These are phyloP conservation scores for Pseudoatta argentina DNA, from an alignment of 1,140 invertebrate species.

Conservation along the genomic window DNA sequence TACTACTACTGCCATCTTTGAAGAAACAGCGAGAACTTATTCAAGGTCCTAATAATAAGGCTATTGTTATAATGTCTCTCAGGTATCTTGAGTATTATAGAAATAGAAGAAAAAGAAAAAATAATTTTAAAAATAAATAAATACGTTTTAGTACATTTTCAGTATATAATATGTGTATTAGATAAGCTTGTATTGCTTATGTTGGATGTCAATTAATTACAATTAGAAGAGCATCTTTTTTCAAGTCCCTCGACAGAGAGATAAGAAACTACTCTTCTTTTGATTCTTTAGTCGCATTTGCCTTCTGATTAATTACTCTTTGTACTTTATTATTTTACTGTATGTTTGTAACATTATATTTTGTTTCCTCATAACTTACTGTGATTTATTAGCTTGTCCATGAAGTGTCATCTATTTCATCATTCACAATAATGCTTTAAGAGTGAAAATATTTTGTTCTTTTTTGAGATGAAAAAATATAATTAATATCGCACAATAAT, in stretches of 20 bases:
- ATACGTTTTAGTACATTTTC: not conserved
- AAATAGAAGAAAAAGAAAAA: too few relatives aligned
- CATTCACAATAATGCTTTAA: not conserved
- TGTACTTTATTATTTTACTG: not conserved
- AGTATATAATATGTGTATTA: not conserved
- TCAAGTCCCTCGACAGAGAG: not conserved
- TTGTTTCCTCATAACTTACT: not conserved
- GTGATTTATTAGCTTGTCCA: not conserved
- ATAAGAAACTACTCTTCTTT: not conserved
- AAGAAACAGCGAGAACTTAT: too few relatives aligned
- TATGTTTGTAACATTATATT: not conserved
- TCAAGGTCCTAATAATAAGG: too few relatives aligned
- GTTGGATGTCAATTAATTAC: slow-evolving; percentile 1
- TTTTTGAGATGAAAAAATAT: not conserved
- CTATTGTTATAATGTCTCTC: too few relatives aligned
- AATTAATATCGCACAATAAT: not conserved
- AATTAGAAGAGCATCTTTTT: not conserved
- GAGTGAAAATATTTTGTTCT: not conserved
- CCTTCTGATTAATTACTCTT: slow-evolving; percentile 3
- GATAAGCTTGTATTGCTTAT: not conserved
- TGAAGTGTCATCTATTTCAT: not conserved
- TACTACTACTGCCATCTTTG: too few relatives aligned
- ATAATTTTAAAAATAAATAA: too few relatives aligned
- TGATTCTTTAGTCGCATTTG: not conserved
- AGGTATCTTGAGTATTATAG: too few relatives aligned